Evolutionary conservation across 2,113 vertebrate genomes (phyloP).

Genomic region (Ptychochromis oligacanthus): DNA sequence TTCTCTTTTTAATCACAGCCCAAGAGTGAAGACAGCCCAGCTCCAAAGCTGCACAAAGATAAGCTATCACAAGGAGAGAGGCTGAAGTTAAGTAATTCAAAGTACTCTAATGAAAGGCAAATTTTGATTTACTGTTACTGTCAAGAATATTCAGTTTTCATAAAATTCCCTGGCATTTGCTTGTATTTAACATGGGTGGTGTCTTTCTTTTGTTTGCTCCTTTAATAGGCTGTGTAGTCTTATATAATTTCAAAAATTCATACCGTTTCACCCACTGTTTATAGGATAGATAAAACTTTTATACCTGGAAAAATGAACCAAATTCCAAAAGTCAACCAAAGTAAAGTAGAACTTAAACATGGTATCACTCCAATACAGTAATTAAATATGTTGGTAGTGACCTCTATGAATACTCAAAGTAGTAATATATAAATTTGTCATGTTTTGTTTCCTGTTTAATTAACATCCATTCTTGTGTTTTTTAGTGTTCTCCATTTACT

Average conservation of each 20-base stretch:
- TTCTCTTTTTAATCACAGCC: constrained; percentile 57
- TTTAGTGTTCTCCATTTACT: no score
- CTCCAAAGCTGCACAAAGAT: constrained; percentile 31
- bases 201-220: background rate
- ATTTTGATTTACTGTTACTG: constrained; percentile 47
- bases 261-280: background rate
- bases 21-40: constrained; percentile 28
- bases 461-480: no score
- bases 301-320: no score
- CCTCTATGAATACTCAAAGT: no score
- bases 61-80: constrained; percentile 24
- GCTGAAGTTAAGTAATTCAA: constrained; percentile 56
- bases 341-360: no score
- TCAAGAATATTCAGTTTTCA: constrained; percentile 28
- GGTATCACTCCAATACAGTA: no score
- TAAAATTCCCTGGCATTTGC: constrained; percentile 23
- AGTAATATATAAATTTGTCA: no score
- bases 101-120: constrained; percentile 47
- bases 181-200: constrained; percentile 7
- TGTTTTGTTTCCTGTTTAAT: no score
- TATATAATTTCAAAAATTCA: background rate
- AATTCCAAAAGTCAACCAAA: no score
- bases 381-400: no score
- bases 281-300: no score
- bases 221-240: background rate